Base-by-base conservation (phyloP, 2,888 invertebrate genomes). In the Atethmia centrago region DNA sequence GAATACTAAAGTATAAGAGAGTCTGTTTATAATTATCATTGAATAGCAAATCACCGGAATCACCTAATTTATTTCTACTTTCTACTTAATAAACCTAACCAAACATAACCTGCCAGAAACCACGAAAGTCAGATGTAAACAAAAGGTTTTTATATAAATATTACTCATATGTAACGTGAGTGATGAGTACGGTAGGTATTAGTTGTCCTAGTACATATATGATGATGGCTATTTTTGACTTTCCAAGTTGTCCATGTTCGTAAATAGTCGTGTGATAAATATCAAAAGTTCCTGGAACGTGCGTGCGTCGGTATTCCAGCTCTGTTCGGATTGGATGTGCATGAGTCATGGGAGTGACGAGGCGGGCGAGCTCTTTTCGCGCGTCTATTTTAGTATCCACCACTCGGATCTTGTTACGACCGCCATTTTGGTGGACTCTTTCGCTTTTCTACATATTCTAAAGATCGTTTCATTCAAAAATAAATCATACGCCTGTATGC, bases 371-470 rank as follows among this genome's bases (percentile, higher is more conserved):
- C 87, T 86, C 87, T 85, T 88, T 88, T 88, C 90, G 86, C 87
- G 85, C 84, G 83, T 87, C 91, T 93, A 93, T 93, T 93, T 93
- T 85, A 77, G 92, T 88, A 82, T 85, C 82, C 88, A 86, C 88
- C 85, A 82, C 91, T 90, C 93, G 92, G 91, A 95, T 95, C 95
- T 93, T 91, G 90, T 95, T 95, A 95, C 95, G 90, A 89, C 89
- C 89, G 87, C 94, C 92, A 92, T 94, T 94, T 95, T 90, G 84
- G 93, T 92, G 88, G 81, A 87, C 88, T 85, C 86, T 85, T 84
- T 80, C 77, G 80, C 71, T 82, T 82, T 74, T 55, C 67, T 69
- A 75, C 63, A 80, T 61, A 66, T 78, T 63, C 40, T 62, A 67
- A 77, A 77, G 62, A 59, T 63, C 68, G 25, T 70, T 61, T 63